Base-by-base conservation (phyloP, 2,797 vertebrate genomes). In the Eurystomus glaucurus region DNA sequence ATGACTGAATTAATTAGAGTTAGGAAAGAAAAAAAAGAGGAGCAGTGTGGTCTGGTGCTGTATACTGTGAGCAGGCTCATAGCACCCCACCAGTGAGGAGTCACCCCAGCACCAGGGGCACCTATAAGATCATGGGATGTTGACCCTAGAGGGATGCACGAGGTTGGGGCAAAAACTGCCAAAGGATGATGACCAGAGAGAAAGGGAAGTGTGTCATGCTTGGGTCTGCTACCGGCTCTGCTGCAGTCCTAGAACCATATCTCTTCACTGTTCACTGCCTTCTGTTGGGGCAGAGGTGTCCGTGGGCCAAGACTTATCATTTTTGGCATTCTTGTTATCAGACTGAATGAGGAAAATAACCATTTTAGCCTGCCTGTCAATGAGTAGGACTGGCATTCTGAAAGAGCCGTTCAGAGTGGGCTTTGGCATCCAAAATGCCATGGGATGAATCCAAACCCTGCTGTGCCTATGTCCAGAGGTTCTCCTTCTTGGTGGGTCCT, bases 401-500 rank as follows among this genome's bases (percentile, higher is more conserved):
- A 60, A 54, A 15, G 9, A 60, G n/a, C 4, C 45, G 21, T 16
- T 90, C 25, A 37, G 57, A 13, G 37, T 69, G 61, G 50, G 14
- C 31, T 92, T 60, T 41, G 72, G 37, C 21, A 55, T 61, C 29
- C 71, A 43, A 26, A 83, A 74, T 41, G 68, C 12, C 52, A 14
- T 1, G 0, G 61, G 66, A 60, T 33, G 39, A 77, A 62, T 81
- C 26, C 62, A 82, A 37, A 14, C 46, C 78, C 54, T 72, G 28
- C 68, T 69, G 41, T 26, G 31, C 60, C 35, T 29, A 0, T 62
- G 61, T 72, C 80, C 80, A 77, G n/a, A 75, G 18, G 7, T 52
- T 82, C 11, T 87, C n/a, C 78, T 95, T 76, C 88, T 79, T 91
- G 88, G 81, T 91, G 86, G 68, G 62, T 70, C 75, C 71, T 76